Conservation (phyloP, 2,113 vertebrate genomes). For the Ctenodactylus gundi region DNA sequence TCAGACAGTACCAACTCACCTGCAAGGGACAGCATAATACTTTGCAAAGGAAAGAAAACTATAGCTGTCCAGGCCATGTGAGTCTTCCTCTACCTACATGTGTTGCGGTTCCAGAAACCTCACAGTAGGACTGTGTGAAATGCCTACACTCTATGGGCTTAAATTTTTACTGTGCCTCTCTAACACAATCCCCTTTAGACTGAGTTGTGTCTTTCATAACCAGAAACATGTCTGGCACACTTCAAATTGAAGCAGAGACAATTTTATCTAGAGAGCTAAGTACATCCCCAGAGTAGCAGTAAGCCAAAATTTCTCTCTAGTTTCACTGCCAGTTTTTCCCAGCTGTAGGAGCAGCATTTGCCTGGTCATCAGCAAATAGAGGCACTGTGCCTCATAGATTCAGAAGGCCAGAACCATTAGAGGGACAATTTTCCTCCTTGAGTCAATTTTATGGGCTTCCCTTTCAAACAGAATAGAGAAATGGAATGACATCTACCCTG, state of each 20-base stretch:
- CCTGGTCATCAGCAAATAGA: conserved; percentile 25
- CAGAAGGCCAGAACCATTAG: not conserved
- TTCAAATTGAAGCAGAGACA: conserved; percentile 32
- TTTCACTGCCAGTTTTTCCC: not conserved
- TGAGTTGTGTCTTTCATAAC: conserved; percentile 6
- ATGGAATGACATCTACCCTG: conserved; percentile 42
- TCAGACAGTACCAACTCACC: not conserved
- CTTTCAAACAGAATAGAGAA: conserved; percentile 54
- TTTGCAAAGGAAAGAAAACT: not conserved
- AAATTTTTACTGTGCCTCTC: not conserved
- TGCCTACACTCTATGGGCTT: not conserved
- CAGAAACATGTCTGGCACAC: conserved; percentile 21
- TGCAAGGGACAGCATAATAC: not conserved
- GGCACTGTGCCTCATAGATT: conserved; percentile 7
- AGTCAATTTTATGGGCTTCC: conserved; percentile 44
- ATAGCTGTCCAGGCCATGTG: not conserved
- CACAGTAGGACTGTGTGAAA: not conserved
- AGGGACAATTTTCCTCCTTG: conserved; percentile 40
- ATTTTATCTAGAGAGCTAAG: conserved; percentile 38
- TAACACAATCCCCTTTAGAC: not conserved
- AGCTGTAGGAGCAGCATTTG: not conserved
- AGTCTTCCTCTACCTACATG: not conserved
- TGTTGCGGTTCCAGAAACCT: not conserved
- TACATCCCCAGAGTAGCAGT: conserved; percentile 8
- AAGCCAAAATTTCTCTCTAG: conserved; percentile 11